Evolutionary conservation across 2,113 vertebrate species (phyloP).

Genomic region (Podarcis raffonei): DNA sequence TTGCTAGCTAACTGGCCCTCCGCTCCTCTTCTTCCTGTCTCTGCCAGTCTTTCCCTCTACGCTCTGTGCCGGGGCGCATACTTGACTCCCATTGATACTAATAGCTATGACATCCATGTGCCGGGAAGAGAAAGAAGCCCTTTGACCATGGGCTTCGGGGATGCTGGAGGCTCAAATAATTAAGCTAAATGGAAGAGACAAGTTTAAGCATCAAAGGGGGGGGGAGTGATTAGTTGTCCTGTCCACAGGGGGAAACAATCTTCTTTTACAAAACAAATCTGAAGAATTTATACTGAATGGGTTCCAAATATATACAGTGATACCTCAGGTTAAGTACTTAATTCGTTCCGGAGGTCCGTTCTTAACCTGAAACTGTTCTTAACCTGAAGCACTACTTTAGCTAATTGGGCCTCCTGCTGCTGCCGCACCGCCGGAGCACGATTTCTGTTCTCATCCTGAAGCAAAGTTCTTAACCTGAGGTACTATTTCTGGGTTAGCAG

Average conservation of each 20-base stretch:
- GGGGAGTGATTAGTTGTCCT: constrained; percentile 38
- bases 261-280: constrained; percentile 28
- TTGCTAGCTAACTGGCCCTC: constrained; percentile 39
- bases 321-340: too few species aligned
- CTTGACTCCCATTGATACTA: constrained; percentile 56
- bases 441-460: too few species aligned
- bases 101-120: constrained; percentile 69
- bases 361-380: too few species aligned
- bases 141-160: constrained; percentile 48
- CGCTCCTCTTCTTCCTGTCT: constrained; percentile 10
- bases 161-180: constrained; percentile 64
- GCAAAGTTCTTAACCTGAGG: too few species aligned
- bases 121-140: constrained; percentile 64
- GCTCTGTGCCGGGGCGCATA: neutral
- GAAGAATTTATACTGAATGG: constrained; percentile 20
- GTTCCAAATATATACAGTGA: neutral
- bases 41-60: constrained; percentile 38
- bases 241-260: neutral
- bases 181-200: constrained; percentile 73
- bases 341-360: too few species aligned
- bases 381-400: too few species aligned
- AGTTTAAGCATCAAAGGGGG: constrained; percentile 8
- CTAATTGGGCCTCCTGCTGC: too few species aligned
- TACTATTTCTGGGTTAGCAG: too few species aligned
- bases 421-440: too few species aligned